Base-by-base conservation (phyloP, 2,797 vertebrate genomes). In the Linurgus olivaceus region DNA sequence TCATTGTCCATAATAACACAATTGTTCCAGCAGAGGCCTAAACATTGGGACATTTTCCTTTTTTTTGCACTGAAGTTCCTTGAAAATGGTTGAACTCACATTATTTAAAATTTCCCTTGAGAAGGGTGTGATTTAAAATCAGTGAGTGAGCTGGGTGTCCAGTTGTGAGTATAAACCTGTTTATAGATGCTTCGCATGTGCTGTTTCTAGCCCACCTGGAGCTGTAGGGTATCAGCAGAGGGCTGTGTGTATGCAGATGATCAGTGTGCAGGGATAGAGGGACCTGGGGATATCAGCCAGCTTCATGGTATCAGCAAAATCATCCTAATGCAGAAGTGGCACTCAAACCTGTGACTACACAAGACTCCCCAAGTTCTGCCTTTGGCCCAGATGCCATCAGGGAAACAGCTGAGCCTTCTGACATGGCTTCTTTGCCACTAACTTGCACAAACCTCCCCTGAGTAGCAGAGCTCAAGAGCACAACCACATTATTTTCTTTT, bases 201-300 rank as follows among this genome's bases (percentile, higher is more conserved):
- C 45, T 76, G 19, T 47, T 58, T 70, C 44, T 48, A 66, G 42
- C 54, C 58, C 24, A 54, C 15, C 12, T 66, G 35, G 40, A 71
- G 52, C 63, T 57, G 2, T 6, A 6, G 4, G 24, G 9, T 44
- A 5, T 33, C 63, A 77, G 48, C 44, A 74, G 65, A 68, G 52
- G 37, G 29, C 52, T 59, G 33, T 0, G 0, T 48, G 40, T 23
- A 3, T 35, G 17, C 7, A 20, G 14, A 24, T 11, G 11, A 29
- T 58, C 50, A 33, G 19, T 13, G 40, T 50, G 26, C 19, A 9
- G 35, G 26, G 54, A 68, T 58, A 4, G 48, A 47, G 38, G n/a
- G 26, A 33, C 18, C 14, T 35, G 42, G 31, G 51, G 16, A 17
- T 58, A 8, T 35, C 44, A 76, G 40, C n/a, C 33, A 47, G 19